These are phyloP conservation scores for Ascaphus truei DNA, from an alignment of 2,113 vertebrate genomes.

Conservation along the genomic window DNA sequence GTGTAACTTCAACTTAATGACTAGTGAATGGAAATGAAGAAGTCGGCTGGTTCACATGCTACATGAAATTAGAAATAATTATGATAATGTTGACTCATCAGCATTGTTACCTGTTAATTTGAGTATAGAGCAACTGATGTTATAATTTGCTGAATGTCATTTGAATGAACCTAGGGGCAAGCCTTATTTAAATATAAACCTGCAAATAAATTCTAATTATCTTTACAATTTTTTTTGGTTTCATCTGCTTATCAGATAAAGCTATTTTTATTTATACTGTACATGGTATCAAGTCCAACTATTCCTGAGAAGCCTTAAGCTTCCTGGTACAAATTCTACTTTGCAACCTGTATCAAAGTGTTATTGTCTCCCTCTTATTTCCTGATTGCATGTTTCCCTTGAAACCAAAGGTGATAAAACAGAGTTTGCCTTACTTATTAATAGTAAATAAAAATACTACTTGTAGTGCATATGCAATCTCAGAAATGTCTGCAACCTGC, in stretches of 20 bases:
- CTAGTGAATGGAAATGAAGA: slow-evolving; percentile 49
- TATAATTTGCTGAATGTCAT: slow-evolving; percentile 46
- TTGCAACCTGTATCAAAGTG: background rate
- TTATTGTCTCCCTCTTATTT: background rate
- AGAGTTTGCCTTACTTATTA: background rate
- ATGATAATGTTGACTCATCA: slow-evolving; percentile 55
- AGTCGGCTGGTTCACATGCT: slow-evolving; percentile 43
- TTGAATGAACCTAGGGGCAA: slow-evolving; percentile 48
- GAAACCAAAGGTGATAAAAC: background rate
- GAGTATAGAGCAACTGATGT: slow-evolving; percentile 42
- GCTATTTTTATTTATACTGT: background rate
- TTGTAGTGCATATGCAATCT: no score
- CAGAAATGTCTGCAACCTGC: background rate
- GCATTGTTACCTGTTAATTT: slow-evolving; percentile 50
- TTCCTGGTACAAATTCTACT: background rate
- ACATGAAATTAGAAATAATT: slow-evolving; percentile 57
- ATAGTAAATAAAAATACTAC: no score
- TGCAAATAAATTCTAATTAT: slow-evolving; percentile 14
- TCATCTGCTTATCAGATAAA: slow-evolving; percentile 7
- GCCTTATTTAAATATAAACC: slow-evolving; percentile 35
- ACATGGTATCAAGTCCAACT: background rate
- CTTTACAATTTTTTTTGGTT: slow-evolving; percentile 9
- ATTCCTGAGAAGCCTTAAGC: no score
- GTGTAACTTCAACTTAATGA: no score
- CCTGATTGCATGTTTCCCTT: background rate